phyloP scores from a whole-genome alignment of 2,888 invertebrate genomes.

The Agrilus cyanescens region DNA sequence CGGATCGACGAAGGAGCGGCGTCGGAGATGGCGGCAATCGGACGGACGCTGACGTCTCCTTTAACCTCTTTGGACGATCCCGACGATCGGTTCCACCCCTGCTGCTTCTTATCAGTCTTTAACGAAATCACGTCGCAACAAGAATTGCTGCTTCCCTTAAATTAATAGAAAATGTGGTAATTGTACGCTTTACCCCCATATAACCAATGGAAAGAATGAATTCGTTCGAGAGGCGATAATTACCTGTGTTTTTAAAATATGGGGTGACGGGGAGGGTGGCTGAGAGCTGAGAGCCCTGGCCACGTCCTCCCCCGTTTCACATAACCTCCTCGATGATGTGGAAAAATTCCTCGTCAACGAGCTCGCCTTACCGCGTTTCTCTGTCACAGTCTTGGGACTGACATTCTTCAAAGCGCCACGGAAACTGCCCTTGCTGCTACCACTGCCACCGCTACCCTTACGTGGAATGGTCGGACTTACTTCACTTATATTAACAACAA shows the following conservation, averaged over 20 bases:
- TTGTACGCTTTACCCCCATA: too few species aligned
- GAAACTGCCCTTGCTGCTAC: conserved; percentile 29
- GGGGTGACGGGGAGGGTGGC: conserved; percentile 52
- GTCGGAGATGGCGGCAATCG: too few species aligned
- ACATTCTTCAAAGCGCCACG: conserved; percentile 38
- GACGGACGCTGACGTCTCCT: too few species aligned
- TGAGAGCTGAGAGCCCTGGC: conserved; percentile 41
- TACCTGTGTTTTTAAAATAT: conserved; percentile 25
- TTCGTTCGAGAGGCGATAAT: too few species aligned
- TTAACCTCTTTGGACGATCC: too few species aligned
- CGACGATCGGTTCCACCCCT: too few species aligned
- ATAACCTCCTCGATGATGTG: conserved; percentile 26
- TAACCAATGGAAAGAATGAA: too few species aligned
- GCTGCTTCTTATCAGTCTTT: too few species aligned
- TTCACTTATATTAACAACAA: conserved; percentile 21
- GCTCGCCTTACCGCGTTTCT: conserved; percentile 41
- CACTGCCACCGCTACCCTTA: conserved; percentile 27
- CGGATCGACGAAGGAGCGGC: too few species aligned
- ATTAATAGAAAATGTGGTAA: too few species aligned
- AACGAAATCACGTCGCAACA: too few species aligned
- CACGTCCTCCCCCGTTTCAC: conserved; percentile 44
- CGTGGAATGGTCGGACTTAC: conserved; percentile 33
- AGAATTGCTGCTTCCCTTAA: too few species aligned
- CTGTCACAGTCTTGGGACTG: conserved; percentile 38
- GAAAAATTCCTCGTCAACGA: conserved; percentile 42